Evolutionary conservation across 2,113 vertebrate genomes (phyloP).

Genomic region (Balaeniceps rex): DNA sequence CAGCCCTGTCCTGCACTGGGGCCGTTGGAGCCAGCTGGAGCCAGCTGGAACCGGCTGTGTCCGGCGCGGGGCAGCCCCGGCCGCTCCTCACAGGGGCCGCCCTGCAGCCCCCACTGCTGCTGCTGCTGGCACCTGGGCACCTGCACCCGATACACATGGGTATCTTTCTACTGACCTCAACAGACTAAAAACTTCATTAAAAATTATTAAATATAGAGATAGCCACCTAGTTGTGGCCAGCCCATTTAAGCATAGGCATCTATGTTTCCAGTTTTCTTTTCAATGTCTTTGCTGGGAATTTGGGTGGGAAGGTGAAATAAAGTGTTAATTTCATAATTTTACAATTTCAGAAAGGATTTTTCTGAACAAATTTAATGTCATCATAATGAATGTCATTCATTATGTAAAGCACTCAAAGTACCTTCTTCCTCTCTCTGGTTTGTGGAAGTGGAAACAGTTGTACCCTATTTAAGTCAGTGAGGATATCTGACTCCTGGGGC

Average conservation of each 20-base stretch:
- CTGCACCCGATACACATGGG: fast-evolving
- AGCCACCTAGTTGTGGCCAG: not conserved
- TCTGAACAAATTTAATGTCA: too few relatives aligned
- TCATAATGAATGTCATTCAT: not conserved
- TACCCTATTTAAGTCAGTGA: not conserved
- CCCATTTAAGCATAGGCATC: not conserved
- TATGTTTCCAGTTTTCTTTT: not conserved
- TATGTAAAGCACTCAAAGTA: not conserved
- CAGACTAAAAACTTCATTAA: not conserved
- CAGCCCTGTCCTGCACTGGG: too few relatives aligned
- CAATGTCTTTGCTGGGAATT: not conserved
- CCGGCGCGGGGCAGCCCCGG: not conserved
- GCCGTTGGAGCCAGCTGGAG: too few relatives aligned
- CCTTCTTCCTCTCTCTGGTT: not conserved
- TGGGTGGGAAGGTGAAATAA: not conserved
- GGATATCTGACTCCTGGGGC: not conserved
- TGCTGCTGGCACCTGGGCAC: fast-evolving
- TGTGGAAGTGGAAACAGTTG: not conserved
- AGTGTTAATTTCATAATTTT: not conserved
- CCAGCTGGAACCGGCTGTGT: not conserved
- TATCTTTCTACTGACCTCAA: not conserved
- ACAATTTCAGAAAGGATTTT: not conserved
- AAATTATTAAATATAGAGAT: not conserved
- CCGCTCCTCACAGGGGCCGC: not conserved
- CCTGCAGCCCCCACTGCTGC: too few relatives aligned